Evolutionary conservation across 1,140 invertebrate species (phyloP).

Genomic region (Anoplophora glabripennis): DNA sequence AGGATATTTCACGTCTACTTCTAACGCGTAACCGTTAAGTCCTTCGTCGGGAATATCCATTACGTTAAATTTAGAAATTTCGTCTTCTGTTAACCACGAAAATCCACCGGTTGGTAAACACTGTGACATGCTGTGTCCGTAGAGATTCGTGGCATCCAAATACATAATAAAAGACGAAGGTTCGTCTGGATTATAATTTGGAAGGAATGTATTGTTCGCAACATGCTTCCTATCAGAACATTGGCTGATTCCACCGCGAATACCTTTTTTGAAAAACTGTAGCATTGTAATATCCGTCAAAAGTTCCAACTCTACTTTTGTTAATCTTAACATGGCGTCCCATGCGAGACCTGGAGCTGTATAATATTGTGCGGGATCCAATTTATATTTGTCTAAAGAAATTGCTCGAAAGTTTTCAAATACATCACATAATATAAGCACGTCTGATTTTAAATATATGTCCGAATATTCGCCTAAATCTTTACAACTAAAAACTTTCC

Average conservation of each 20-base stretch:
- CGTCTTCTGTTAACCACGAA: too few relatives aligned
- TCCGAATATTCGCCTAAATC: constrained; percentile 50
- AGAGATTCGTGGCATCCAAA: constrained; percentile 49
- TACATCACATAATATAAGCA: constrained; percentile 48
- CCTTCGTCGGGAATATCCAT: constrained; percentile 41
- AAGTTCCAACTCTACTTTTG: too few relatives aligned
- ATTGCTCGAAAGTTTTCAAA: constrained; percentile 50
- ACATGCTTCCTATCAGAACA: constrained; percentile 40
- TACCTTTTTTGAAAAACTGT: constrained; percentile 43
- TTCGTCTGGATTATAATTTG: constrained; percentile 23
- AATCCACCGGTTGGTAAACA: constrained; percentile 47
- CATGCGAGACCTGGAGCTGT: constrained; percentile 44
- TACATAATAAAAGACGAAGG: constrained; percentile 34
- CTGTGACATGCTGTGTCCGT: constrained; percentile 52
- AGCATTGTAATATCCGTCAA: constrained; percentile 48
- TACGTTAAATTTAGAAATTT: constrained; percentile 29
- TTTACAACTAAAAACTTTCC: too few relatives aligned
- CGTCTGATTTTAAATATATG: constrained; percentile 50
- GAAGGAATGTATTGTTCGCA: constrained; percentile 46
- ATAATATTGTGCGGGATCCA: constrained; percentile 47
- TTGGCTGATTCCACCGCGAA: constrained; percentile 46
- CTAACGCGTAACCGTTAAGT: constrained; percentile 53
- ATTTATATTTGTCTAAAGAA: constrained; percentile 38
- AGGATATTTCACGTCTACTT: constrained; percentile 47
- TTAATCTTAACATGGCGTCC: constrained; percentile 48